Percentiles rank a stretch among this genome's conserved stretches.
These are phyloP conservation scores for Emmelina monodactyla DNA, from an alignment of 2,888 invertebrate genomes.

Conservation along the genomic window DNA sequence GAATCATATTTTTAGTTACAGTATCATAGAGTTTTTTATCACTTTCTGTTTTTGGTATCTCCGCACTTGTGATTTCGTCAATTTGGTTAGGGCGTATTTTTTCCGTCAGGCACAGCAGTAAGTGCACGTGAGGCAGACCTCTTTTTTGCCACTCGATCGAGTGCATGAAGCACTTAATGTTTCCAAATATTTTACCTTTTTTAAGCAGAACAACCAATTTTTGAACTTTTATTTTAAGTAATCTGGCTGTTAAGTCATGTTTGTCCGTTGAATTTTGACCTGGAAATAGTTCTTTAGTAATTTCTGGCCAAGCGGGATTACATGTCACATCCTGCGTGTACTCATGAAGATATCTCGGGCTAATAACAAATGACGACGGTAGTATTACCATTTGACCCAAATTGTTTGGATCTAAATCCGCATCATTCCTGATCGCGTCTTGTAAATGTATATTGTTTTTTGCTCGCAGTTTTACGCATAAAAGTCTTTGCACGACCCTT, in stretches of 20 bases:
- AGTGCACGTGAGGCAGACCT: too few species aligned
- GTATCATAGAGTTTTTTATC: too few species aligned
- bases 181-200: conserved; percentile 12
- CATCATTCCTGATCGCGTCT: conserved; percentile 1
- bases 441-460: conserved; percentile 2
- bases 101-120: conserved; percentile 11
- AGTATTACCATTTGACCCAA: neutral
- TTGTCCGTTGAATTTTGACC: conserved; percentile 10
- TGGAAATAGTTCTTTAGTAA: neutral
- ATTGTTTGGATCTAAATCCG: neutral
- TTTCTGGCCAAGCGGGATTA: too few species aligned
- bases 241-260: conserved; percentile 10
- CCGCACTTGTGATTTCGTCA: conserved; percentile 14
- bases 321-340: neutral
- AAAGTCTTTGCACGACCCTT: neutral
- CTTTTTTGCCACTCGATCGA: conserved; percentile 15
- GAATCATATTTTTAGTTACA: too few species aligned
- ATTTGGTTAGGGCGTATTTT: conserved; percentile 14
- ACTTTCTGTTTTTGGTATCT: too few species aligned
- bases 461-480: conserved; percentile 1
- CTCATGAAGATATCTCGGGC: neutral
- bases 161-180: conserved; percentile 12
- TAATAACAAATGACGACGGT: neutral
- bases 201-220: conserved; percentile 9
- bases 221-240: conserved; percentile 10